phyloP scores from a whole-genome alignment of 2,797 vertebrate genomes.

The Lacerta viridis region DNA sequence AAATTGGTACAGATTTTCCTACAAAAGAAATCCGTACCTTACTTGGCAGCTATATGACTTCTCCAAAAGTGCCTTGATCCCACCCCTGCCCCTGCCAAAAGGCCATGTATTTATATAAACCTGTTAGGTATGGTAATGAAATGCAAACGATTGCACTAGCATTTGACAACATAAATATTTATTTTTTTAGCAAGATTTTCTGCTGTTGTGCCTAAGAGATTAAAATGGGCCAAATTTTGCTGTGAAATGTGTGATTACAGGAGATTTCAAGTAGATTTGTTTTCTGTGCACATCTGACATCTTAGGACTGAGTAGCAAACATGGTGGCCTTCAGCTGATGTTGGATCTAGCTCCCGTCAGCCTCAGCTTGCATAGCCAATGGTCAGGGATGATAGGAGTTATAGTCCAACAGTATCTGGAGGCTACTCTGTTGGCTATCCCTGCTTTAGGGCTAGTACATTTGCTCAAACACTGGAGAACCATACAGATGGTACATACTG shows the following conservation, averaged over 20 bases:
- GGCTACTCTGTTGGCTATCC: no score
- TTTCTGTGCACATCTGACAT: slow-evolving; percentile 31
- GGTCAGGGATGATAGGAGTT: no score
- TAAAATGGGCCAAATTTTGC: slow-evolving; percentile 53
- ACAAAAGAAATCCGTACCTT: slow-evolving; percentile 45
- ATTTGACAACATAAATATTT: slow-evolving; percentile 64
- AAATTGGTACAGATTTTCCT: slow-evolving; percentile 34
- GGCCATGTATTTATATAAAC: slow-evolving; percentile 63
- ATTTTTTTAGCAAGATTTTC: slow-evolving; percentile 76
- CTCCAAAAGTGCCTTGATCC: slow-evolving; percentile 59
- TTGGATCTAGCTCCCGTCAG: no score
- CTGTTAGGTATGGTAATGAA: slow-evolving; percentile 61
- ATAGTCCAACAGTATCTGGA: no score
- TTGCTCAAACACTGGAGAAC: slow-evolving; percentile 55
- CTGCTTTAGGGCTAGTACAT: slow-evolving; percentile 16
- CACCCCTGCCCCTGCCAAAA: slow-evolving; percentile 35
- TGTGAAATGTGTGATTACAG: slow-evolving; percentile 33
- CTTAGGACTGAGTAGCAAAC: background rate
- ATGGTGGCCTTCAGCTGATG: no score
- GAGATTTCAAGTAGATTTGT: slow-evolving; percentile 44
- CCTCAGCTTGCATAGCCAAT: no score
- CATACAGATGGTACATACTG: slow-evolving; percentile 49
- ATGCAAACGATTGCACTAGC: slow-evolving; percentile 74
- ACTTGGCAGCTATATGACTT: slow-evolving; percentile 69
- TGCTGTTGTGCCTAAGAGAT: slow-evolving; percentile 37